Conservation (phyloP, 2,797 vertebrate species). For the Chlorospingus flavigularis region DNA sequence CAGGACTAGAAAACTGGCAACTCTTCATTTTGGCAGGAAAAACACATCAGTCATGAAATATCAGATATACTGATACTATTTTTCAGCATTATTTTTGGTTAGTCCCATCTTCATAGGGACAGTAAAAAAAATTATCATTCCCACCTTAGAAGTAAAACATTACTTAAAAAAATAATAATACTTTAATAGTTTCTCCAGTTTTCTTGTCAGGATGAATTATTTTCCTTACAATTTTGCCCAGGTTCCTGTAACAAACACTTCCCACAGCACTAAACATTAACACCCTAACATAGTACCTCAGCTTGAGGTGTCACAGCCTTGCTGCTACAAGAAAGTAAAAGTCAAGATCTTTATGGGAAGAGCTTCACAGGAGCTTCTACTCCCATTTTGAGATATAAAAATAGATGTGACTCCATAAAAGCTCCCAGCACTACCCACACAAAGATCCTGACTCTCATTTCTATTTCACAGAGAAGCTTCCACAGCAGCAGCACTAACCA, state of each 20-base stretch:
- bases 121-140: not conserved
- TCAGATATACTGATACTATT: not conserved
- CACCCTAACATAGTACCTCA: not conserved
- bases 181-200: not conserved
- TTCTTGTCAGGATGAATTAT: not conserved
- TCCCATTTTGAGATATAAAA: not conserved
- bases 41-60: not conserved
- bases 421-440: not conserved
- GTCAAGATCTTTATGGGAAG: not conserved
- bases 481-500: not conserved
- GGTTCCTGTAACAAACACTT: not conserved
- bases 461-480: not conserved
- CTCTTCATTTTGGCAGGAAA: not conserved
- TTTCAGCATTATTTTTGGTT: not conserved
- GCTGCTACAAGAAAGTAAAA: not conserved
- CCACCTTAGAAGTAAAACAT: not conserved
- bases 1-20: not conserved
- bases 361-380: not conserved
- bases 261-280: not conserved
- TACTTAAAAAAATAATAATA: not conserved
- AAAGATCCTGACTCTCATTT: not conserved
- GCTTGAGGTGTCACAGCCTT: not conserved
- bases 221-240: not conserved
- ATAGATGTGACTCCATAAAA: not conserved
- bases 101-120: not conserved